Conservation (phyloP, 2,888 invertebrate species). For the Psylliodes chrysocephalus region DNA sequence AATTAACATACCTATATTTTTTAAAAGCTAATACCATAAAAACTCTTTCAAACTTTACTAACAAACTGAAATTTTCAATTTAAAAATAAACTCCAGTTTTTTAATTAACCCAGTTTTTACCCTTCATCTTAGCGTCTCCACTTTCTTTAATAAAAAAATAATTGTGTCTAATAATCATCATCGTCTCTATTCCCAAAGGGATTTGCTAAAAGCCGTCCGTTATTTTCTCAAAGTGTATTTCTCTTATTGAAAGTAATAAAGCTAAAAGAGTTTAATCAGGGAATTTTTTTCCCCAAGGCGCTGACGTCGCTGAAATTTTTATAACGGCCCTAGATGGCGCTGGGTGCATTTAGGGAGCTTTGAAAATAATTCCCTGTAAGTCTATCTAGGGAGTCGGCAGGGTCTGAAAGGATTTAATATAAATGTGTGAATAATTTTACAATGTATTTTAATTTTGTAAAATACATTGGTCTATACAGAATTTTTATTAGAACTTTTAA, state of each 20-base stretch:
- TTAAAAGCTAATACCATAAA: too few relatives aligned
- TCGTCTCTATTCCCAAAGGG: background rate
- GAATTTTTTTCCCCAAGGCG: constrained; percentile 28
- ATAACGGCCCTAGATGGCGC: background rate
- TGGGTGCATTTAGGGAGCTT: background rate
- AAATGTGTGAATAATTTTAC: too few relatives aligned
- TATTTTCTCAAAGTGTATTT: constrained; percentile 22
- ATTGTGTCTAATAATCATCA: constrained; percentile 20
- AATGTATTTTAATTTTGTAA: too few relatives aligned
- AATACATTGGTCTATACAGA: too few relatives aligned
- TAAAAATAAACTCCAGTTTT: background rate
- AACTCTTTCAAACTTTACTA: too few relatives aligned
- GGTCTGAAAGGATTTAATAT: too few relatives aligned
- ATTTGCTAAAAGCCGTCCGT: constrained; percentile 12
- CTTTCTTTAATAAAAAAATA: constrained; percentile 23
- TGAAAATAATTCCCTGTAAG: background rate
- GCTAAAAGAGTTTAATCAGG: constrained; percentile 35
- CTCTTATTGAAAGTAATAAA: constrained; percentile 32
- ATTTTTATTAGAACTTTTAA: too few relatives aligned
- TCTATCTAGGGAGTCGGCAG: too few relatives aligned
- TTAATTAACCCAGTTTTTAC: background rate
- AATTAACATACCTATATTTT: too few relatives aligned
- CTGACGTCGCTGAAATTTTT: constrained; percentile 22
- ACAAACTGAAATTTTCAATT: background rate
- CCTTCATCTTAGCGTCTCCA: background rate